These are phyloP conservation scores for Eulemur coronatus DNA, from an alignment of 2,797 vertebrate species.

Conservation along the genomic window DNA sequence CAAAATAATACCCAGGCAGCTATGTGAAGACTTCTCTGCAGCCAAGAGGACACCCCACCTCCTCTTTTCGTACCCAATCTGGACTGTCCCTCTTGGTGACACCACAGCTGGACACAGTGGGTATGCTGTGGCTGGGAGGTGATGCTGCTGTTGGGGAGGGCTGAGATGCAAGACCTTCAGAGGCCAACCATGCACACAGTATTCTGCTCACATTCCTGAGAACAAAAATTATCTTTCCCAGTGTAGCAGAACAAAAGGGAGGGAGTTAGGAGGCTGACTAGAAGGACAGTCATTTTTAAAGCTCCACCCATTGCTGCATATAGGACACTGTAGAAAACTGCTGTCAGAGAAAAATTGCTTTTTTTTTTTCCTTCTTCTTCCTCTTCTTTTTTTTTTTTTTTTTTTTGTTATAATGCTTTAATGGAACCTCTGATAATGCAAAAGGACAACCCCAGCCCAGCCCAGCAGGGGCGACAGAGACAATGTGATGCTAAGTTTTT, in stretches of 20 bases:
- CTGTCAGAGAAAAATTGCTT: neutral
- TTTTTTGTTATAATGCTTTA: neutral
- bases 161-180: neutral
- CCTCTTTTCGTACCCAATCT: neutral
- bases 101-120: too few species aligned
- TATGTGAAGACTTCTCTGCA: neutral
- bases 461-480: neutral
- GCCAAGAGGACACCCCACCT: too few species aligned
- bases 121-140: fast-evolving
- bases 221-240: neutral
- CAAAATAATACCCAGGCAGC: neutral
- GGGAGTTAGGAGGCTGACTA: neutral
- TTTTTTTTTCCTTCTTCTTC: neutral
- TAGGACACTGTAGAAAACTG: neutral
- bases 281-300: neutral
- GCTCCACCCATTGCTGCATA: neutral
- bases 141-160: neutral
- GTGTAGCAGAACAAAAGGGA: neutral
- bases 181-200: neutral
- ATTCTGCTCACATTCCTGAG: neutral
- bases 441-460: neutral
- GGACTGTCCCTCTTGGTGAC: neutral
- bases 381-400: neutral
- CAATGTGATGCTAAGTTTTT: neutral
- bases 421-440: neutral